phyloP scores from a whole-genome alignment of 1,140 invertebrate genomes.

The Nasonia longicornis region DNA sequence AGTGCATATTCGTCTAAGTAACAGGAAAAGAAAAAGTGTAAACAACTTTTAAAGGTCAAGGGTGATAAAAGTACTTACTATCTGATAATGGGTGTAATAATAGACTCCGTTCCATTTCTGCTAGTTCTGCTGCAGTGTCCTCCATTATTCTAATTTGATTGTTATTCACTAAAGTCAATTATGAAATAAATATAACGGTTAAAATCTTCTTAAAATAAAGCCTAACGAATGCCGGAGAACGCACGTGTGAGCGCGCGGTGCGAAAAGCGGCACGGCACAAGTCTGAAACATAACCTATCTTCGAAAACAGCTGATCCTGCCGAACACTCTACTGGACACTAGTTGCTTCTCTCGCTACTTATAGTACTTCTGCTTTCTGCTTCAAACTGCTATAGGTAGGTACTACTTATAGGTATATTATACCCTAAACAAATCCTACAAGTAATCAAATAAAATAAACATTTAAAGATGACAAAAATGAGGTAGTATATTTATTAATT shows the following conservation, averaged over 20 bases:
- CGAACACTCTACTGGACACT: no score
- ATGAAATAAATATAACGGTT: neutral
- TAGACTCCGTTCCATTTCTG: constrained; percentile 18
- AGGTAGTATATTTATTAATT: no score
- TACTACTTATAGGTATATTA: no score
- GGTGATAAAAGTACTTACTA: constrained; percentile 21
- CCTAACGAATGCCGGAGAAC: neutral
- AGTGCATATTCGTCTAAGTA: neutral
- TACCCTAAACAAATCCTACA: no score
- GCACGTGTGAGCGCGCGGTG: neutral
- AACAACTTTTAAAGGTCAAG: neutral
- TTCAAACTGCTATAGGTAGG: neutral
- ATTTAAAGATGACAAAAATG: no score
- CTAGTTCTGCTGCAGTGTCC: neutral
- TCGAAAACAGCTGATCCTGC: neutral
- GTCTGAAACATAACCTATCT: neutral
- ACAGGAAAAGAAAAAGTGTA: neutral
- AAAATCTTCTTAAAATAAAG: neutral
- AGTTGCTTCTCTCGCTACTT: no score
- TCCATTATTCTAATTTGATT: constrained; percentile 22
- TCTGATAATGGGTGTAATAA: constrained; percentile 35
- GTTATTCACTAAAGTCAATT: neutral
- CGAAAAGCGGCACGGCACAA: neutral
- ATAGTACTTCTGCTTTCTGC: neutral
- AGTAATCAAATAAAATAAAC: no score